phyloP scores from a whole-genome alignment of 2,888 invertebrate species.

The Caprella mutica region DNA sequence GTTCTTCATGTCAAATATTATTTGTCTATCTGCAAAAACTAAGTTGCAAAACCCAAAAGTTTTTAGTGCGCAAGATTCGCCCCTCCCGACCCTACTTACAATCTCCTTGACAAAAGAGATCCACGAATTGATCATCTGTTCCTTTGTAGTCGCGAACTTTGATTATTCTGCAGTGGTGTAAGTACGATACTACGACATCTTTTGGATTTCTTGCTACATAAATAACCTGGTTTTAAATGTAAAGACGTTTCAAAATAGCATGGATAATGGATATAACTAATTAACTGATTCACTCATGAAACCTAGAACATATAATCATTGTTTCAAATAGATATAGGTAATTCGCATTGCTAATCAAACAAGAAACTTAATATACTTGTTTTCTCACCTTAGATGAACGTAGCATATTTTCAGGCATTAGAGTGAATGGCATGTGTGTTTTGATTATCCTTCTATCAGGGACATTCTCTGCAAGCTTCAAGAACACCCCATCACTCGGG shows the following conservation, averaged over 20 bases:
- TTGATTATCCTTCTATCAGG: not conserved
- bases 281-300: too few species aligned
- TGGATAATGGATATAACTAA: too few species aligned
- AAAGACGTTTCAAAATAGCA: too few species aligned
- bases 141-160: constrained; percentile 48
- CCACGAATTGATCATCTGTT: constrained; percentile 49
- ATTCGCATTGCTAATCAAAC: too few species aligned
- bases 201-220: constrained; percentile 77
- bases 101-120: constrained; percentile 43
- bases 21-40: too few species aligned
- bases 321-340: too few species aligned
- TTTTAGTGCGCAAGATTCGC: too few species aligned
- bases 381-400: not conserved
- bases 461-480: not conserved
- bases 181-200: constrained; percentile 73
- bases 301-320: too few species aligned
- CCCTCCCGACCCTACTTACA: too few species aligned
- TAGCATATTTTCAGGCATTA: not conserved
- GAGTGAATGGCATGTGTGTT: constrained; percentile 1
- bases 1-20: too few species aligned
- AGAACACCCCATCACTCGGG: constrained; percentile 1
- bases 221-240: constrained; percentile 51
- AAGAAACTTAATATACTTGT: too few species aligned
- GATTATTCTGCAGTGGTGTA: constrained; percentile 60
- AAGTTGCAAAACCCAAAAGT: too few species aligned